Base-by-base conservation (phyloP, 2,888 invertebrate genomes). In the Tillus elongatus region DNA sequence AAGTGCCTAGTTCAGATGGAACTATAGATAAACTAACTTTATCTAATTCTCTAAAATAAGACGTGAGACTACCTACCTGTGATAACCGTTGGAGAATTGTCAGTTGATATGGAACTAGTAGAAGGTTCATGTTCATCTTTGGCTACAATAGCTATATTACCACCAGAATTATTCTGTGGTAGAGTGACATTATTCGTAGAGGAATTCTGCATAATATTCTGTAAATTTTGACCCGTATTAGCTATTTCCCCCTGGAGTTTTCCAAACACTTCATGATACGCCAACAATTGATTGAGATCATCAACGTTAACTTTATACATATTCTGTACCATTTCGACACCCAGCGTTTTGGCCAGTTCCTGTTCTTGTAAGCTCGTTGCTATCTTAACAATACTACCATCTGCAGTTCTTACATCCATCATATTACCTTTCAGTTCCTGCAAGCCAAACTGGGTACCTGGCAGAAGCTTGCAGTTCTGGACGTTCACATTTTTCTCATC, bases 211-310 rank as follows among this genome's bases (percentile, higher is more conserved):
- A 48, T 45, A 26, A 52, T 43, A 67, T 46, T 49, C 9, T 39
- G 42, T n/a, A n/a, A n/a, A n/a, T n/a, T n/a, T 28, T 43, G 37
- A 19, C 40, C 44, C 32, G 70, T 69, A 40, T 70, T 68, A 8
- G 24, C 24, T 37, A 71, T 67, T 50, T 72, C 72, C 44, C 69
- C 70, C 50, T 76, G 78, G 40, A 82, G 63, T 56, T 81, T 81
- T 15, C 81, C 82, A 58, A 82, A 88, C 30, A 88, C 87, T 65
- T 88, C 88, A 58, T 88, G 88, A 65, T 88, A 88, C 27, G 86
- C 85, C 45, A 88, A 68, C 47, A 88, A 66, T 56, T 87, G 87
- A 48, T 86, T 87, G 36, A 88, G 74, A 56, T 88, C 88, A 60
- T 88, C 88, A 4, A 87, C 85, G 59, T 85, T 66, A 3, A 58